Conservation (phyloP, 2,888 invertebrate species). For the Isoperla grammatica region DNA sequence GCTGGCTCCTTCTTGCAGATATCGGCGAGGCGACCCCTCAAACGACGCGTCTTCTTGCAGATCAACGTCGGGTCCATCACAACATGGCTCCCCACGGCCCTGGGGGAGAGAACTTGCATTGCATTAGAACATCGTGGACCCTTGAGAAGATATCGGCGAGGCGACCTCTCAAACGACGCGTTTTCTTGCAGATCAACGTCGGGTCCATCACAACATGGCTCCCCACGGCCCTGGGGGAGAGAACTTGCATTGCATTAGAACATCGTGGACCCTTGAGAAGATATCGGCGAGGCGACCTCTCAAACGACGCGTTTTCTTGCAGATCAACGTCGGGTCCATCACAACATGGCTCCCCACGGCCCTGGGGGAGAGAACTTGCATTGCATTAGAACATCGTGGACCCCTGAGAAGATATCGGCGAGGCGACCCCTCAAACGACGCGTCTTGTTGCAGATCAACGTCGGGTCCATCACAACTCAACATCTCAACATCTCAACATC, state of each 20-base stretch:
- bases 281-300: slow-evolving; percentile 73
- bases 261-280: slow-evolving; percentile 75
- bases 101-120: slow-evolving; percentile 41
- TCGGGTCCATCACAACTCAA: slow-evolving; percentile 84
- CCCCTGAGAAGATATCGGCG: slow-evolving; percentile 78
- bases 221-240: slow-evolving; percentile 62
- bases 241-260: slow-evolving; percentile 49
- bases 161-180: slow-evolving; percentile 67
- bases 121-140: slow-evolving; percentile 67
- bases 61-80: slow-evolving; percentile 84
- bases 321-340: slow-evolving; percentile 83
- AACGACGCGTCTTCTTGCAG: slow-evolving; percentile 76
- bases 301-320: slow-evolving; percentile 75
- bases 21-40: slow-evolving; percentile 70
- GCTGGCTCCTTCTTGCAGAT: slow-evolving; percentile 80
- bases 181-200: slow-evolving; percentile 81
- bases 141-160: slow-evolving; percentile 78
- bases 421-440: slow-evolving; percentile 69
- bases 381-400: slow-evolving; percentile 65
- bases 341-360: slow-evolving; percentile 80
- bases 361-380: slow-evolving; percentile 48
- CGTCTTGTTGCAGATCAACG: slow-evolving; percentile 82
- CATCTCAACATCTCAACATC: slow-evolving; percentile 54
- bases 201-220: slow-evolving; percentile 87
- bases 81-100: slow-evolving; percentile 79